Evolutionary conservation across 2,113 vertebrate species (phyloP), one percentile per base, ranked within the genome.

Genomic region (Microcebus tavaratra): DNA sequence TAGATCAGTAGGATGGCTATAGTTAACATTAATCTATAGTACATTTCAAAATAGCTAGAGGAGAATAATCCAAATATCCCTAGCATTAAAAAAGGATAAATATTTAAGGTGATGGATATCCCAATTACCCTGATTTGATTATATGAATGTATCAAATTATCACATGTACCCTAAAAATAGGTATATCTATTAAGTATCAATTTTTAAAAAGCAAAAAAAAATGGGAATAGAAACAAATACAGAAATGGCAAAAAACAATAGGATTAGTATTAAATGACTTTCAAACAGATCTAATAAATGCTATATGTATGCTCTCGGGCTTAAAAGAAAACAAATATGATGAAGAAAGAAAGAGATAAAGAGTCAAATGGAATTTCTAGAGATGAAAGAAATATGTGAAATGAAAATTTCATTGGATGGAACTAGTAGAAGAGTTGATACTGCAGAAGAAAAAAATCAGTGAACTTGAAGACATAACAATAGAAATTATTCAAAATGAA

Each of bases 301-400:
- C 4, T 79, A 21, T 50, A 85, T 63, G 50, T 57, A 94, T 55
- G 25, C 29, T 50, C 13, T 36, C 45, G 39, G 39, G 9, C 75
- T 97, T 73, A 80, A 90, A 86, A 61, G 29, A 88, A 96, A 88
- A 83, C 20, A 13, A 48, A 88, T 17, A 85, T 15, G 85, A 80
- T 65, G 20, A 55, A 48, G 42, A 76, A 21, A 63, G 68, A 75
- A 45, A 61, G 45, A 79, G 42, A 70, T 50, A 39, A 85, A 88
- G 25, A 91, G 29, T 63, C 25, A 82, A 73, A 68, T 80, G 13
- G 29, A 75, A 86, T 86, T 80, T 80, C 48, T 36, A 81, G 57
- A 96, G 45, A 70, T 63, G 11, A 76, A 68, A 84, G 25, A 76
- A 90, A 57, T 29, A 27, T 42, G 8, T 70, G 17, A 70, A 88